Evolutionary conservation across 2,888 invertebrate genomes (phyloP).

Genomic region (Amphipoea oculea): DNA sequence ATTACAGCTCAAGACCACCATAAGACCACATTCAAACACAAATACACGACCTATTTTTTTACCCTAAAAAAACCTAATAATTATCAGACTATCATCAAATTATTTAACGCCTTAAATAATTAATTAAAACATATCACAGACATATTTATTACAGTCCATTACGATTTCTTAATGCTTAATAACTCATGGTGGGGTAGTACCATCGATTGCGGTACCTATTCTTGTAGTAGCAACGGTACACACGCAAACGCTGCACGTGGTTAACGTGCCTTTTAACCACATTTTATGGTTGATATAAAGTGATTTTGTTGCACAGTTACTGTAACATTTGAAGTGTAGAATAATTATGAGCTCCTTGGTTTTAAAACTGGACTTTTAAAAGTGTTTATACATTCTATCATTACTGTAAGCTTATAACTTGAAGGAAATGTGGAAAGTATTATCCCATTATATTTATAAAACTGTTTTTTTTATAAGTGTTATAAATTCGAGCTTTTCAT

Average conservation of each 20-base stretch:
- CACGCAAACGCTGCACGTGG: constrained; percentile 75
- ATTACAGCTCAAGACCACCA: background rate
- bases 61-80: background rate
- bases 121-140: constrained; percentile 6
- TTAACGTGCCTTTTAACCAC: constrained; percentile 50
- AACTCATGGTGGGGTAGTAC: constrained; percentile 53
- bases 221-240: constrained; percentile 74
- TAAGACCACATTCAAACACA: background rate
- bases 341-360: background rate
- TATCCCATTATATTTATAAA: background rate
- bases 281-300: constrained; percentile 38
- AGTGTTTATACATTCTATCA: background rate
- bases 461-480: background rate
- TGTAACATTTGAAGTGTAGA: constrained; percentile 5
- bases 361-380: background rate
- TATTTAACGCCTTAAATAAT: constrained; percentile 4
- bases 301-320: constrained; percentile 50
- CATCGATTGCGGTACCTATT: constrained; percentile 78
- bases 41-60: background rate
- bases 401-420: background rate
- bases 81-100: background rate
- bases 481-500: no score
- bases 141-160: constrained; percentile 40
- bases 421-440: background rate
- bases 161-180: constrained; percentile 58